Evolutionary conservation across 2,888 invertebrate species (phyloP).

Genomic region (Spialia ferax): DNA sequence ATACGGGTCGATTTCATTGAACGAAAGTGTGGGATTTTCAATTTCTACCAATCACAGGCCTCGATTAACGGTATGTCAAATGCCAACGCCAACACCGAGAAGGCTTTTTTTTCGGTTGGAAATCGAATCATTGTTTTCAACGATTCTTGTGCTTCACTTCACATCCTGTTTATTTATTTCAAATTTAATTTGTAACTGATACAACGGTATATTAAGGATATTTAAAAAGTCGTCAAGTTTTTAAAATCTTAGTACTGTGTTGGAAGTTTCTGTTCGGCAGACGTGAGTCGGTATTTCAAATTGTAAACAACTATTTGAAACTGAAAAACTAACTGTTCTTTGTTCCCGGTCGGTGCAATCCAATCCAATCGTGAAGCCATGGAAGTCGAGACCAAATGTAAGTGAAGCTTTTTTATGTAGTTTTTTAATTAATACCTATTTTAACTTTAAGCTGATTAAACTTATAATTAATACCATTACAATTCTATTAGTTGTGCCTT

Average conservation of each 20-base stretch:
- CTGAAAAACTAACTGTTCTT: constrained; percentile 44
- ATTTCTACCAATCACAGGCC: constrained; percentile 68
- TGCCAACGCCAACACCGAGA: constrained; percentile 50
- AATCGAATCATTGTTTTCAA: constrained; percentile 45
- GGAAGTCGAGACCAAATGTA: constrained; percentile 79
- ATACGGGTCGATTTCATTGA: constrained; percentile 55
- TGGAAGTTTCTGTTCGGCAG: constrained; percentile 56
- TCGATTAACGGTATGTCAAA: constrained; percentile 65
- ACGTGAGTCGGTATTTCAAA: constrained; percentile 51
- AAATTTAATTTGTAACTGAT: constrained; percentile 70
- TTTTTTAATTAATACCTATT: constrained; percentile 32
- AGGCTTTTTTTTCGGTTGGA: constrained; percentile 47
- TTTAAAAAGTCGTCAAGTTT: constrained; percentile 56
- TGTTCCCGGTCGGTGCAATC: constrained; percentile 45
- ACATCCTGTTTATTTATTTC: constrained; percentile 61
- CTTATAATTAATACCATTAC: too few species aligned
- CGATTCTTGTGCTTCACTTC: constrained; percentile 44
- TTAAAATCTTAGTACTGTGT: constrained; percentile 54
- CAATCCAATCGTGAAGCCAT: constrained; percentile 56
- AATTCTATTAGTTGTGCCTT: too few species aligned
- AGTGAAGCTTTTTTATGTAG: constrained; percentile 54
- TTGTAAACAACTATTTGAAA: constrained; percentile 14
- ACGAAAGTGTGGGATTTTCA: constrained; percentile 65
- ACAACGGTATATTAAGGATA: constrained; percentile 59
- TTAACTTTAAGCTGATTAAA: too few species aligned